Evolutionary conservation across 2,797 vertebrate genomes (phyloP), one percentile per base, ranked within the genome.

Genomic region (Myotis daubentonii): DNA sequence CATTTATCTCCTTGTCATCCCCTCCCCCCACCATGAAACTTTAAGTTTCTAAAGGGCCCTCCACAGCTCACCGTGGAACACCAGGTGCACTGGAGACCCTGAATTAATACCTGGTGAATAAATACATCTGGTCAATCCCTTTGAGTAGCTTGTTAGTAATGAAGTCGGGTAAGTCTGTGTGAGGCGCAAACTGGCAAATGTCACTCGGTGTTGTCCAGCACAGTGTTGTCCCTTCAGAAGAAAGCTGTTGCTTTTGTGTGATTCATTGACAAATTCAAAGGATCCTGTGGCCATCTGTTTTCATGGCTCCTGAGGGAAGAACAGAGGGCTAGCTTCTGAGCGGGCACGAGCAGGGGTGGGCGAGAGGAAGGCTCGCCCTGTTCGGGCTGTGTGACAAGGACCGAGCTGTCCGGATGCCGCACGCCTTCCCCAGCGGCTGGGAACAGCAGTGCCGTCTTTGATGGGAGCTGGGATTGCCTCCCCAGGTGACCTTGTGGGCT

Each of bases 231-330:
- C 91, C 91, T 94, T 22, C 75, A 89, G 93, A 33, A 96, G 89
- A 94, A 72, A 49, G 16, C 41, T 25, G 70, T 89, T 80, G 79
- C 66, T 78, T 95, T 91, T 68, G 12, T 91, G 90, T 87, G 70
- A 85, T 44, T 89, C 95, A 65, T 55, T 93, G 88, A 93, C 68
- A 87, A 70, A 95, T 87, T 78, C 94, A 85, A 85, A 81, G 83
- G 49, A 62, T 87, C 79, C 60, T 49, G 10, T 80, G 86, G 68
- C 93, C 96, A 84, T 96, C 95, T 97, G 96, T 91, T 96, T 95
- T 74, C 89, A 25, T 84, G 0, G 70, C 75, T 89, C 83, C 62
- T 15, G 87, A 92, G 92, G 87, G 92, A 95, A 94, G 94, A 92
- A 93, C 57, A 80, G 87, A 85, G 87, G 79, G 57, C 41, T 76